Base-by-base conservation (phyloP, 1,140 invertebrate species). In the Drosophila saltans region DNA sequence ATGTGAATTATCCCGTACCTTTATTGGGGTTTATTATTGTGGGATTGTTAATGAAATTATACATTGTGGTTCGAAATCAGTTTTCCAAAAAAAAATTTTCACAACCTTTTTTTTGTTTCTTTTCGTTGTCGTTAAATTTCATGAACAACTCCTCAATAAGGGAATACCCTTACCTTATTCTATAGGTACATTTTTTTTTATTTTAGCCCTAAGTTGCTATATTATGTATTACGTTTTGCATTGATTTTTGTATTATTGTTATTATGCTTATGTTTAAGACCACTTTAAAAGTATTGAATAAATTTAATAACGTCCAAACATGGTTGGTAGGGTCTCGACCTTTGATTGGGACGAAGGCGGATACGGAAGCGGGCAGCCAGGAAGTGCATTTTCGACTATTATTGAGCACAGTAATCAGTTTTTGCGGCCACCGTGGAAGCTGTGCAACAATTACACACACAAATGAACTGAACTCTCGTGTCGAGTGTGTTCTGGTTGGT, bases 281-380 rank as follows among this genome's bases (percentile, higher is more conserved):
- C 60, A 16, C 52, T 78, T 66, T 78, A 81, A 85, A 88, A 73
- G 82, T 82, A 86, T 86, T 86, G 69, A 86, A 86, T 86, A 86
- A 86, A 86, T 82, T 72, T 80, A 82, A 79, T 71, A 82, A 73
- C 63, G 79, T 80, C 79, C 83, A 66, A 83, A 69, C 30, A 9
- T 36, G 3, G 3, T 36, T 36, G 33, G 1, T 11, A 39, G 26
- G 2, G 28, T 4, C 7, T 60, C 33, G 41, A 61, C 48, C 66
- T 59, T 59, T 74, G 43, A 16, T 28, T 24, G 45, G 21, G 8
- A 1, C 16, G 7, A 52, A 8, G 21, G 48, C 56, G 57, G 36
- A 58, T 11, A 11, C 56, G 24, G 9, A 26, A 52, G 52, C n/a
- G 30, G 41, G 21, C 8, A 24, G 45, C 21, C 52, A 43, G 45